Percentiles rank a stretch among this genome's conserved stretches.
Conservation (phyloP, 2,888 invertebrate species). For the Hypolimnas misippus region DNA sequence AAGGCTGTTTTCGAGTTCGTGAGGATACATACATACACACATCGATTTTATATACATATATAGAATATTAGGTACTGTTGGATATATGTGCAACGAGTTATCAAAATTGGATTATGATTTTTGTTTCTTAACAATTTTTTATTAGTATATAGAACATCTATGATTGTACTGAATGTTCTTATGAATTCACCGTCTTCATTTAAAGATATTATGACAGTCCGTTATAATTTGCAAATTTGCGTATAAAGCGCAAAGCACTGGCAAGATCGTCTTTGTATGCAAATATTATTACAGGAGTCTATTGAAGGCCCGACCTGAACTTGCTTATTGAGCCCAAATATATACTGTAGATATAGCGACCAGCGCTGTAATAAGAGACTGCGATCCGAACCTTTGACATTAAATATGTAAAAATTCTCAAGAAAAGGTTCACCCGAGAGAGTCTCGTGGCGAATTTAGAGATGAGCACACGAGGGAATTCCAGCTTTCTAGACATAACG, state of each 20-base stretch:
- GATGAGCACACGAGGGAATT: slow-evolving; percentile 21
- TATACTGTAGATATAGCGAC: slow-evolving; percentile 50
- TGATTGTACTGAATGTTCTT: background rate
- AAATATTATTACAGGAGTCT: slow-evolving; percentile 74
- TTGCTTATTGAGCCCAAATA: slow-evolving; percentile 59
- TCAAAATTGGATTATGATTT: too few species aligned
- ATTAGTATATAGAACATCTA: too few species aligned
- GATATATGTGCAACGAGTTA: too few species aligned
- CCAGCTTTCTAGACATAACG: background rate
- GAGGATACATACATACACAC: too few species aligned
- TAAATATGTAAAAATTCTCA: slow-evolving; percentile 49
- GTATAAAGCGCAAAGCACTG: slow-evolving; percentile 67
- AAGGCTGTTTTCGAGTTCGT: too few species aligned
- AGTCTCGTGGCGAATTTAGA: slow-evolving; percentile 21
- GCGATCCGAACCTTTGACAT: slow-evolving; percentile 55
- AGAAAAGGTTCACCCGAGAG: slow-evolving; percentile 49
- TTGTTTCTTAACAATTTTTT: too few species aligned
- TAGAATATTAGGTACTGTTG: too few species aligned
- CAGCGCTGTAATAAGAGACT: slow-evolving; percentile 59
- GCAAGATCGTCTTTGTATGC: slow-evolving; percentile 72
- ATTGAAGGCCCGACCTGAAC: slow-evolving; percentile 68
- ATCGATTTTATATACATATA: too few species aligned
- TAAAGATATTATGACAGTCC: slow-evolving; percentile 54
- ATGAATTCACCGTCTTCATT: slow-evolving; percentile 38
- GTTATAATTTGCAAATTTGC: slow-evolving; percentile 69